phyloP scores from a whole-genome alignment of 1,140 invertebrate species.

The Linepithema humile region DNA sequence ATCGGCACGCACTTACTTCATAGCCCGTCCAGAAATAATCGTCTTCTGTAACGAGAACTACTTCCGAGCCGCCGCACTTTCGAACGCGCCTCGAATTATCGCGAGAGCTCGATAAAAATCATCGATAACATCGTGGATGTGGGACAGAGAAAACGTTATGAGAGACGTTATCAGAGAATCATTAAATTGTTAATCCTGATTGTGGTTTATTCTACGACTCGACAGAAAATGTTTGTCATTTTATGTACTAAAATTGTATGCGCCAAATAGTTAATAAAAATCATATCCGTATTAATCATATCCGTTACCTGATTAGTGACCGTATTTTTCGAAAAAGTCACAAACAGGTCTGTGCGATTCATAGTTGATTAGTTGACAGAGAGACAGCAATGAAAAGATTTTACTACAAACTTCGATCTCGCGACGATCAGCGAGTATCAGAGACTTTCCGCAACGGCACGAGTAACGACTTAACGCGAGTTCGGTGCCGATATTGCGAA shows the following conservation, averaged over 20 bases:
- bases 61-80: conserved; percentile 18
- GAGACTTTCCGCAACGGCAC: conserved; percentile 44
- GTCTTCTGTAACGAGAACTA: conserved; percentile 22
- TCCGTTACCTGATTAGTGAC: neutral
- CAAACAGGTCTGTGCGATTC: neutral
- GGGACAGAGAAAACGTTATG: neutral
- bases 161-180: too few species aligned
- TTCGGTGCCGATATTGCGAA: conserved; percentile 49
- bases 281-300: neutral
- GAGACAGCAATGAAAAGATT: neutral
- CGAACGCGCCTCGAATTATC: neutral
- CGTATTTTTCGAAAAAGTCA: neutral
- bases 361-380: neutral
- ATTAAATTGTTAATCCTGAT: neutral
- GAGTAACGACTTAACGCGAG: conserved; percentile 56
- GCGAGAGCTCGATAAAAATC: neutral
- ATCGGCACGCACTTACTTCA: conserved; percentile 25
- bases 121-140: conserved; percentile 7
- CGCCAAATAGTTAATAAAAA: neutral
- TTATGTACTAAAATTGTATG: neutral
- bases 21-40: conserved; percentile 41
- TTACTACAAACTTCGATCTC: conserved; percentile 27
- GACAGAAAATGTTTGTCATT: neutral
- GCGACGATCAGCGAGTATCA: conserved; percentile 31
- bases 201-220: neutral